Conservation (phyloP, 2,888 invertebrate species). For the Coelinius sp. region DNA sequence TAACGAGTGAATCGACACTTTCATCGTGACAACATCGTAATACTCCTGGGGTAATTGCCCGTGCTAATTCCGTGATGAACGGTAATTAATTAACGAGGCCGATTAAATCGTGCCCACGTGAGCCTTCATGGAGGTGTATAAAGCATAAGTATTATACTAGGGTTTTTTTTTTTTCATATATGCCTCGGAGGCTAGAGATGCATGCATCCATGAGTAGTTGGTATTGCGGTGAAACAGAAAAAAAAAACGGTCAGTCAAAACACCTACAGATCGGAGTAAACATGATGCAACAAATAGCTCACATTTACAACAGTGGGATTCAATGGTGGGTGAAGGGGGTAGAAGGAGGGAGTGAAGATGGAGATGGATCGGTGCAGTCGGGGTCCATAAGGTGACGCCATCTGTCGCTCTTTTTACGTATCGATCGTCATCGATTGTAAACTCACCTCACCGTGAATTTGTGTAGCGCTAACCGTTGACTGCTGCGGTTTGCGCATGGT, state of each 20-base stretch:
- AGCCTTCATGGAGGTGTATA: constrained; percentile 8
- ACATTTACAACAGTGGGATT: too few relatives aligned
- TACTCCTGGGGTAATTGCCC: constrained; percentile 54
- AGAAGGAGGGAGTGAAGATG: too few relatives aligned
- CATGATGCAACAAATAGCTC: too few relatives aligned
- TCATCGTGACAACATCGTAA: constrained; percentile 35
- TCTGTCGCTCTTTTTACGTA: too few relatives aligned
- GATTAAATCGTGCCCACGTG: constrained; percentile 51
- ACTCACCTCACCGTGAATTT: too few relatives aligned
- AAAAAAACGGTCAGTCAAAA: neutral
- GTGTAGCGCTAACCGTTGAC: too few relatives aligned
- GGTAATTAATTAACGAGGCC: constrained; percentile 56
- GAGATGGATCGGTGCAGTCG: too few relatives aligned
- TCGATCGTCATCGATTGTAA: too few relatives aligned
- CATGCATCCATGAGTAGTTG: neutral
- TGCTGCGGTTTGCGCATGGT: too few relatives aligned
- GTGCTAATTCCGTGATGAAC: constrained; percentile 57
- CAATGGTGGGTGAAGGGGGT: too few relatives aligned
- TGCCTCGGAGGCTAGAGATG: neutral
- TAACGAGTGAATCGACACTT: constrained; percentile 27
- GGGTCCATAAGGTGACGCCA: too few relatives aligned
- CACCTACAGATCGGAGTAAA: too few relatives aligned
- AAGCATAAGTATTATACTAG: constrained; percentile 1
- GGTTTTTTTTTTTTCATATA: neutral
- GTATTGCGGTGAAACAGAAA: neutral